These are phyloP conservation scores for Nanorana parkeri DNA, from an alignment of 2,113 vertebrate species.

Conservation along the genomic window DNA sequence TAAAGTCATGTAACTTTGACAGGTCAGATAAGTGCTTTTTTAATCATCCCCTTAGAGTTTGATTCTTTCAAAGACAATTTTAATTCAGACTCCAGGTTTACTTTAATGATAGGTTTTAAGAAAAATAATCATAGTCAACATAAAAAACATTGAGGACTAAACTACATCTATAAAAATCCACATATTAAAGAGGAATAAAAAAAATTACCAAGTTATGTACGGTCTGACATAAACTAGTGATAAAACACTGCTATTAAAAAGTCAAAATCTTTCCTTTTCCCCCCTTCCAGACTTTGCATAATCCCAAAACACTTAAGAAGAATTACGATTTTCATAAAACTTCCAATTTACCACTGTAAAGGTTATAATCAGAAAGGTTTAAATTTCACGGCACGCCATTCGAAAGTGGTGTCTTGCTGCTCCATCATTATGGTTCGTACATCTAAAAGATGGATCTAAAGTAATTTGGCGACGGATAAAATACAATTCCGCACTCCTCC, in stretches of 20 bases:
- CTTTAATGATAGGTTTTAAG: no score
- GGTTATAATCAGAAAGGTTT: constrained; percentile 56
- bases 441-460: constrained; percentile 29
- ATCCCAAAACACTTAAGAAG: constrained; percentile 45
- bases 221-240: constrained; percentile 28
- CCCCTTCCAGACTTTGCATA: constrained; percentile 7
- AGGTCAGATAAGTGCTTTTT: no score
- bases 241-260: constrained; percentile 45
- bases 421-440: constrained; percentile 48
- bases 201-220: constrained; percentile 9
- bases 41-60: no score
- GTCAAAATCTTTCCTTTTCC: constrained; percentile 13
- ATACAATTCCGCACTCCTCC: constrained; percentile 21
- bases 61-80: no score
- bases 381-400: constrained; percentile 45
- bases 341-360: constrained; percentile 55
- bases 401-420: constrained; percentile 24
- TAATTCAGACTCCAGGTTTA: no score
- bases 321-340: constrained; percentile 57
- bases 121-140: no score
- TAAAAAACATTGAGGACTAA: no score
- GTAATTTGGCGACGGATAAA: constrained; percentile 38
- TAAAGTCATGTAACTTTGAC: no score
- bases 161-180: not conserved
- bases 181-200: constrained; percentile 11